phyloP scores from a whole-genome alignment of 2,888 invertebrate species.

The Seladonia tumulorum region DNA sequence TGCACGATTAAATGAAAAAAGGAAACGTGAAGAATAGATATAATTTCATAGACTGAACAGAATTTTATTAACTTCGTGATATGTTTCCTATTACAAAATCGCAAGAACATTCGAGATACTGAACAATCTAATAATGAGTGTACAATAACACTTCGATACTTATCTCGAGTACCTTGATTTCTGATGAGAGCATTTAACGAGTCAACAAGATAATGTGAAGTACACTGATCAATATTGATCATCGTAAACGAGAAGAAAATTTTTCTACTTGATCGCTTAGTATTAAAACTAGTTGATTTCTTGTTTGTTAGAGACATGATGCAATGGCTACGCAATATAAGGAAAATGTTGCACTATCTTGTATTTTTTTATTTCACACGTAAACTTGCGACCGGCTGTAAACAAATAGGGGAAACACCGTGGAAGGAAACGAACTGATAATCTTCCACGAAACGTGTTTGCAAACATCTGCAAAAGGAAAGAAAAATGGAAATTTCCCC shows the following conservation, averaged over 20 bases:
- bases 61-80: neutral
- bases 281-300: neutral
- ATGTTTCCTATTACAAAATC: neutral
- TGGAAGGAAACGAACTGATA: neutral
- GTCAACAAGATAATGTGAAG: neutral
- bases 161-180: neutral
- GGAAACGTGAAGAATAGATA: neutral
- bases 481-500: neutral
- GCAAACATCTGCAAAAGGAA: neutral
- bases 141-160: neutral
- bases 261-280: neutral
- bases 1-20: neutral
- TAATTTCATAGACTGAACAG: neutral
- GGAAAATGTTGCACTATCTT: neutral
- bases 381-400: neutral
- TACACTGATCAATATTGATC: neutral
- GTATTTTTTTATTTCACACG: neutral
- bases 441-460: neutral
- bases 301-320: neutral
- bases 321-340: neutral
- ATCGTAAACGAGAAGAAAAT: neutral
- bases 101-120: neutral
- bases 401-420: neutral
- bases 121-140: neutral
- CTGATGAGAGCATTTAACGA: neutral